Evolutionary conservation across 2,113 vertebrate genomes (phyloP), one percentile per base, ranked within the genome.

Genomic region (Heterochromis multidens): DNA sequence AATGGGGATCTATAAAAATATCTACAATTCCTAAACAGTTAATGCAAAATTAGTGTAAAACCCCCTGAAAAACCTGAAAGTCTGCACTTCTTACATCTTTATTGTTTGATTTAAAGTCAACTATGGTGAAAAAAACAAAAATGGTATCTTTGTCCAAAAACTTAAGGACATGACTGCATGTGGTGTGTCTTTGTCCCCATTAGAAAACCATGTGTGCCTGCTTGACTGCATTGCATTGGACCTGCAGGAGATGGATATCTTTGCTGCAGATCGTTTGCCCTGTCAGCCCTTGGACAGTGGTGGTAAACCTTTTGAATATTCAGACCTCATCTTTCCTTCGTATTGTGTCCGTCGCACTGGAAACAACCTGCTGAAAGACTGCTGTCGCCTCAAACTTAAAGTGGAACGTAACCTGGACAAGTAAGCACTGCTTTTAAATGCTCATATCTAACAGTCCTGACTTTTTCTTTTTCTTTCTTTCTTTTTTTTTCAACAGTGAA

Each of bases 171-270:
- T 46, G 27, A 10, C 23, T 21, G n/a, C n/a, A 23, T 79, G 56
- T 61, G 23, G 23, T 31, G 7, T 37, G 49, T 77, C 11, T 60
- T 23, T 65, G 74, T 33, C 40, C 23, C 31, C 16, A 62, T 40
- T 84, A 99, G 98, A 98, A 86, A 96, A 97, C 31, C 97, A 97
- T 1, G 80, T 97, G 84, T 99, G 98, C 92, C 94, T 99, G 89
- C 89, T 99, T 87, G 99, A 99, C 94, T 99, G 98, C 95, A 97
- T 99, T 59, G 93, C 97, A 7, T 95, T 99, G 86, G 98, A 99
- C 87, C 97, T 99, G 57, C 97, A 99, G 92, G 97, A 99, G 94
- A 98, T 99, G 98, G 96, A 99, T 88, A 97, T 99, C 85, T 99
- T 99, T 94, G 97, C 98, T 58, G 99, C 98, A 0, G 96, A 98